Evolutionary conservation across 2,113 vertebrate species (phyloP).

Genomic region (Phycodurus eques): DNA sequence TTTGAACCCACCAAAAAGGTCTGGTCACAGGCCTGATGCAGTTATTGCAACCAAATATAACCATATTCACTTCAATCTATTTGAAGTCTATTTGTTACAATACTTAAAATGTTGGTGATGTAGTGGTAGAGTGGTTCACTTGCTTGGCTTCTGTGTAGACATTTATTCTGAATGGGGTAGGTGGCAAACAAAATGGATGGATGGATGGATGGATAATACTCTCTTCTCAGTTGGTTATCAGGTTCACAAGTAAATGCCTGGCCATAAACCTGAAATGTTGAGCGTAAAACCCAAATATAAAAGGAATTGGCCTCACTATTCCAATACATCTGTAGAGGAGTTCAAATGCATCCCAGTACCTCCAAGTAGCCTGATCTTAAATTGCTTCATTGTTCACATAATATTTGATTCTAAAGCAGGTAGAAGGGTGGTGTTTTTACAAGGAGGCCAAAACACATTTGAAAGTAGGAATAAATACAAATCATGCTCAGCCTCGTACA

Average conservation of each 20-base stretch:
- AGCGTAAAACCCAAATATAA: neutral
- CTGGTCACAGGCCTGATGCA: neutral
- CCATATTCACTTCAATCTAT: too few species aligned
- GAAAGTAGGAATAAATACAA: constrained; percentile 36
- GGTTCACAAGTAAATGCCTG: too few species aligned
- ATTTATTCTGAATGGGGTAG: too few species aligned
- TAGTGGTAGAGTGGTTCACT: too few species aligned
- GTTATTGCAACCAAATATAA: neutral
- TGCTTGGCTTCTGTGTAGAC: too few species aligned
- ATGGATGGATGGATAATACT: too few species aligned
- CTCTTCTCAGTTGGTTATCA: too few species aligned
- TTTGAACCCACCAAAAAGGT: neutral
- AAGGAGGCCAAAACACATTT: constrained; percentile 34
- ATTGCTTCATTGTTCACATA: constrained; percentile 43
- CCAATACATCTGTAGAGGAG: neutral
- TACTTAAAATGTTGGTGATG: too few species aligned
- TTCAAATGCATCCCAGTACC: constrained; percentile 39
- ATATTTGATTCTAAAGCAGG: constrained; percentile 48
- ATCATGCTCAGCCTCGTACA: constrained; percentile 34
- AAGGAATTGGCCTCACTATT: neutral
- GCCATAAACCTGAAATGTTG: too few species aligned
- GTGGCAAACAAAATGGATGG: too few species aligned
- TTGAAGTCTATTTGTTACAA: too few species aligned
- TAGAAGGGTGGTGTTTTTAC: constrained; percentile 33
- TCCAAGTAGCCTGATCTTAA: constrained; percentile 44